Conservation (phyloP, 1,140 invertebrate species). For the Drosophila ogumai region DNA sequence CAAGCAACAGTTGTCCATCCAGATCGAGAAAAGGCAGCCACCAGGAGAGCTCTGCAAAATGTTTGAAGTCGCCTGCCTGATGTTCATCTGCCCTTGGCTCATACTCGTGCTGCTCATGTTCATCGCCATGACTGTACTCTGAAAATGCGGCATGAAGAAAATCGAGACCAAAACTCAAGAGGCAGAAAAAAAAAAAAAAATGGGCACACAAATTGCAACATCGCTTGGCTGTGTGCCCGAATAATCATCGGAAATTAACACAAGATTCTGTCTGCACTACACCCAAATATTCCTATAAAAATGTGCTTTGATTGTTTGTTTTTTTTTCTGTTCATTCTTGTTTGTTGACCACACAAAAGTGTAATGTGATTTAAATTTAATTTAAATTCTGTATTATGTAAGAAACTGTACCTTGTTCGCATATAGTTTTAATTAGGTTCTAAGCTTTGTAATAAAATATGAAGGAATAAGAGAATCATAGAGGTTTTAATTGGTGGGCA, state of each 20-base stretch:
- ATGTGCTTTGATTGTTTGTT: slow-evolving; percentile 50
- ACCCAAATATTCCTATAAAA: slow-evolving; percentile 61
- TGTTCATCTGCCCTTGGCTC: slow-evolving; percentile 84
- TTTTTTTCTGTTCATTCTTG: not conserved
- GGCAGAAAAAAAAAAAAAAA: slow-evolving; percentile 6
- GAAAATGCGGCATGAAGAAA: slow-evolving; percentile 19
- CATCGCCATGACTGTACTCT: slow-evolving; percentile 81
- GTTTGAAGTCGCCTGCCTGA: slow-evolving; percentile 80
- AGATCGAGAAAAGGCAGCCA: slow-evolving; percentile 6
- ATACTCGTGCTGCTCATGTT: slow-evolving; percentile 78
- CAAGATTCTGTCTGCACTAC: slow-evolving; percentile 10
- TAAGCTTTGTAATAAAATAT: slow-evolving; percentile 27
- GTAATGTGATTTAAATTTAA: slow-evolving; percentile 72
- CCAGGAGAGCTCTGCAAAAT: slow-evolving; percentile 51
- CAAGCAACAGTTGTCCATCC: slow-evolving; percentile 33
- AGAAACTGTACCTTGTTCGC: slow-evolving; percentile 47
- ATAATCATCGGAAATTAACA: slow-evolving; percentile 30
- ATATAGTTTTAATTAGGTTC: slow-evolving; percentile 25
- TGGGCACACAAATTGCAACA: slow-evolving; percentile 75
- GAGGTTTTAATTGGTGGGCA: slow-evolving; percentile 12
- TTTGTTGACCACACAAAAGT: slow-evolving; percentile 37
- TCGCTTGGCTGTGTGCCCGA: slow-evolving; percentile 51
- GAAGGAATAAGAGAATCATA: not conserved
- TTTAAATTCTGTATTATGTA: slow-evolving; percentile 46
- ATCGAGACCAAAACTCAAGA: slow-evolving; percentile 7